phyloP scores from a whole-genome alignment of 2,797 vertebrate species.

The Muscicapa comitata region DNA sequence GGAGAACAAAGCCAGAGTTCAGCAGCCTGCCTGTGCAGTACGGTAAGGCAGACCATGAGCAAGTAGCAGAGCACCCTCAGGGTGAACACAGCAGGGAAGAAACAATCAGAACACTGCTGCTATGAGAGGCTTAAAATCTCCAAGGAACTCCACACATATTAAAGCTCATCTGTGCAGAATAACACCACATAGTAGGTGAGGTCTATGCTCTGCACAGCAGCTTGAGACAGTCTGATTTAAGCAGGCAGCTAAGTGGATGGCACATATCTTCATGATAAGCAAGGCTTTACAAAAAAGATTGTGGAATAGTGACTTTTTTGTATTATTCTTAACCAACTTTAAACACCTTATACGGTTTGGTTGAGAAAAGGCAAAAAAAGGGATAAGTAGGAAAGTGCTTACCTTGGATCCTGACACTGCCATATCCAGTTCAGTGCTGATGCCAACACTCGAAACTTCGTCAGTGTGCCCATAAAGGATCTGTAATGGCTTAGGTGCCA shows the following conservation, averaged over 20 bases:
- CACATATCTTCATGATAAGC: neutral
- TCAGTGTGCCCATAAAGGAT: conserved; percentile 92
- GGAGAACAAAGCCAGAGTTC: neutral
- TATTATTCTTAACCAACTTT: neutral
- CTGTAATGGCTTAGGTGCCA: conserved; percentile 89
- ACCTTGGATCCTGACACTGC: conserved; percentile 93
- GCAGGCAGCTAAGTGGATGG: neutral
- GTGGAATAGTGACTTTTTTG: neutral
- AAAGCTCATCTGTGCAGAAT: neutral
- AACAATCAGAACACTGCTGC: neutral
- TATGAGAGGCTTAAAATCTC: neutral
- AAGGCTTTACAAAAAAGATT: neutral
- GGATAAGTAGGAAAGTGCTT: conserved; percentile 37
- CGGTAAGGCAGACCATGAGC: neutral
- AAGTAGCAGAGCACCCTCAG: neutral
- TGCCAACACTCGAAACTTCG: conserved; percentile 88
- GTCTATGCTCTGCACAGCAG: neutral
- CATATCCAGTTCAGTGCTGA: conserved; percentile 96
- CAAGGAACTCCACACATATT: neutral
- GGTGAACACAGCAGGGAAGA: neutral
- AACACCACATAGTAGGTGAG: neutral
- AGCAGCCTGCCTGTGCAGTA: neutral
- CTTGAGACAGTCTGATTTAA: neutral
- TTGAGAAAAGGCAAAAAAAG: neutral
- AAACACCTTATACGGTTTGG: neutral